Evolutionary conservation across 1,140 invertebrate genomes (phyloP), one percentile per base, ranked within the genome.

Genomic region (Drosophila grimshawi): DNA sequence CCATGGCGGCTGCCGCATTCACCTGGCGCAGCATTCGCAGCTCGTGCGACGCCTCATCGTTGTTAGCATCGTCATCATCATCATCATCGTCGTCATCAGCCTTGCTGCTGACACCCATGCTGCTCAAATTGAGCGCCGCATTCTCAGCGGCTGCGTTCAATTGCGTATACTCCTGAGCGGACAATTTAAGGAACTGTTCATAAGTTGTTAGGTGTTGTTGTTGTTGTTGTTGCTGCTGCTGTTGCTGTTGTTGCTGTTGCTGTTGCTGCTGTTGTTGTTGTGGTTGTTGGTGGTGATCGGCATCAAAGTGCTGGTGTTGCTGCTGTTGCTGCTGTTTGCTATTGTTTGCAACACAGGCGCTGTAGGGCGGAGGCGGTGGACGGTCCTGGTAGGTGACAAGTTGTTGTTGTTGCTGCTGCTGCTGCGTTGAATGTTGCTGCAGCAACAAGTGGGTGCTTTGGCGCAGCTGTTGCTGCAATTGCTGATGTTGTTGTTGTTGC

Each of bases 141-240:
- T 39, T 67, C 52, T 78, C 71, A 27, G 71, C 60, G 30, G 64
- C 76, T 30, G 10, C 61, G 49, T 85, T 66, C 5, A 78, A 55
- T n/a, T 70, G 43, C 10, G 67, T 76, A 43, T 81, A 85, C n/a
- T 91, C 82, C 10, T 85, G 76, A 3, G 83, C 75, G 46, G 78
- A 91, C 33, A 91, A 39, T 62, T 90, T 92, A 5, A 92, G 60
- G 68, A 91, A 92, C 49, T 90, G 86, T 33, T 91, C 90, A 48
- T 86, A 92, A n/a, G 68, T 81, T 45, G 45, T 71, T 2, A 89
- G 69, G 19, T 86, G 88, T 45, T 71, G 68, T 2, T 81, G 60
- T 5, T 76, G 69, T 32, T 66, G 75, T 3, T 77, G 66, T 5
- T 64, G 74, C 0, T 73, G 63, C 7, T 64, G 62, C n/a, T 60